Evolutionary conservation across 2,888 invertebrate genomes (phyloP).

Genomic region (Drosophila neonasuta): DNA sequence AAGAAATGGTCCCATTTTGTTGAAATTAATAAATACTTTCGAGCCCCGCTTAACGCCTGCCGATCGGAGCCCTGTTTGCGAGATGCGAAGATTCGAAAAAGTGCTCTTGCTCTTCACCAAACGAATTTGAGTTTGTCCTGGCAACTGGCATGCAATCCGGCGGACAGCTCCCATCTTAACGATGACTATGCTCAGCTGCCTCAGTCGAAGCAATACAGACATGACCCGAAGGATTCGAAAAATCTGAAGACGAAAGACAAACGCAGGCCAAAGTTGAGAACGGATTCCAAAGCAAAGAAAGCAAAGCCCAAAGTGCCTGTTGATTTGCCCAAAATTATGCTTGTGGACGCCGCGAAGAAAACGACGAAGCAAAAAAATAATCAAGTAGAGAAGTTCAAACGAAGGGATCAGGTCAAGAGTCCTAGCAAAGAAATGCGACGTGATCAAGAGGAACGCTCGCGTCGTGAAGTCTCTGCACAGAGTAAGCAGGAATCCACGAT

Average conservation of each 20-base stretch:
- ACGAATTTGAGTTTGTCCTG: slow-evolving; percentile 36
- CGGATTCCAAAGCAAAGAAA: neutral
- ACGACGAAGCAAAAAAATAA: neutral
- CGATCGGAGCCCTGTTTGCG: slow-evolving; percentile 29
- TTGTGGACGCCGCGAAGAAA: slow-evolving; percentile 14
- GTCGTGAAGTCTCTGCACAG: neutral
- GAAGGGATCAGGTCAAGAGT: neutral
- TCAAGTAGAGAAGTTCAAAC: neutral
- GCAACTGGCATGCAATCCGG: slow-evolving; percentile 34
- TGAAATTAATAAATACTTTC: slow-evolving; percentile 28
- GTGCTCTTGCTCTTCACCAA: too few species aligned
- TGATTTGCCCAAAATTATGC: slow-evolving; percentile 14
- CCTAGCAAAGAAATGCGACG: neutral
- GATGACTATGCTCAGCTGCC: neutral
- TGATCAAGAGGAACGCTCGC: neutral
- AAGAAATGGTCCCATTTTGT: slow-evolving; percentile 39
- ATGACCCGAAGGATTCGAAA: neutral
- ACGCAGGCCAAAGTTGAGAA: neutral
- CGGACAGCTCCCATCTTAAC: neutral
- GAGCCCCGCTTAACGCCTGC: neutral
- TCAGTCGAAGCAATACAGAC: neutral
- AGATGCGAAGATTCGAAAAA: neutral
- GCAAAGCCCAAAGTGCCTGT: neutral
- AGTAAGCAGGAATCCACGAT: too few species aligned
- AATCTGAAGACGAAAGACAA: neutral